These are phyloP conservation scores for Galago senegalensis DNA, from an alignment of 2,797 vertebrate species.

Conservation along the genomic window DNA sequence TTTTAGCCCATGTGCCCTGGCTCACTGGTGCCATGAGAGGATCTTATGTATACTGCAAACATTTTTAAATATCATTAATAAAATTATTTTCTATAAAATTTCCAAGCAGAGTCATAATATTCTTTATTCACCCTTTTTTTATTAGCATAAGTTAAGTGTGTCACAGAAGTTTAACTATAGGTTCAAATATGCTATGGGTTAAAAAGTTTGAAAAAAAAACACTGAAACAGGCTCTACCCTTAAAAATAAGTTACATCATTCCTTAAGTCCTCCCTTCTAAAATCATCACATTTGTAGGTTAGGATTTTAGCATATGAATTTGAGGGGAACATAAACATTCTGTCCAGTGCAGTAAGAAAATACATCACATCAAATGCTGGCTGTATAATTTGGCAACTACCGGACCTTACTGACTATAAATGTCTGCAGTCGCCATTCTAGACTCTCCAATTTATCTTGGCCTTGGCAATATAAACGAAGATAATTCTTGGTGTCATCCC, in stretches of 20 bases:
- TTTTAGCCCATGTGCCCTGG: too few relatives aligned
- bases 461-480: background rate
- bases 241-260: background rate
- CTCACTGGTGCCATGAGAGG: too few relatives aligned
- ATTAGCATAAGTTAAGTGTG: too few relatives aligned
- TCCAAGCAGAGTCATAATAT: too few relatives aligned
- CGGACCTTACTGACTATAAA: background rate
- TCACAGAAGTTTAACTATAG: too few relatives aligned
- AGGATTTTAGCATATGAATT: background rate
- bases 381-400: background rate
- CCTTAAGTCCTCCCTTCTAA: background rate
- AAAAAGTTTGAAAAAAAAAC: too few relatives aligned
- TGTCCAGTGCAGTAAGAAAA: background rate
- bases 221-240: background rate
- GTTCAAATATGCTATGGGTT: too few relatives aligned
- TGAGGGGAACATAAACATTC: background rate
- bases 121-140: too few relatives aligned
- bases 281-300: background rate
- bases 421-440: background rate
- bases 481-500: background rate
- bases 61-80: too few relatives aligned
- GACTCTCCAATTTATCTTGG: background rate
- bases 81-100: too few relatives aligned
- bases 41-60: too few relatives aligned
- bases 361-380: background rate